phyloP scores from a whole-genome alignment of 2,888 invertebrate species.

The Mactromeris polynyma region DNA sequence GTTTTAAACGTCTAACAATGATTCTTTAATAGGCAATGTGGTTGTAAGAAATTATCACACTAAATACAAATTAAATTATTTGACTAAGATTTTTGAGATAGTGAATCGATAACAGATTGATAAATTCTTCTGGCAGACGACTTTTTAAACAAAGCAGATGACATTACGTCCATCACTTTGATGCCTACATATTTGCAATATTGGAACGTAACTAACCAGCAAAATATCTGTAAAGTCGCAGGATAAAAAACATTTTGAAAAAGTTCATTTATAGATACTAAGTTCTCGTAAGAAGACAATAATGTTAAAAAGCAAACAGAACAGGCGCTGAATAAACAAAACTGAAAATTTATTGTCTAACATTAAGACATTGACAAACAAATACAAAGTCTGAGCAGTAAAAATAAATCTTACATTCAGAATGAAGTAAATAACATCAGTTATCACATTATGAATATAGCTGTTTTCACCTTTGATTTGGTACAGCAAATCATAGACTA shows the following conservation, averaged over 20 bases:
- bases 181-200: background rate
- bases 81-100: constrained; percentile 22
- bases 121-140: background rate
- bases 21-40: constrained; percentile 30
- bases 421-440: background rate
- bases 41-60: constrained; percentile 21
- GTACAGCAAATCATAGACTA: background rate
- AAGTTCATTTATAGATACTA: constrained; percentile 1
- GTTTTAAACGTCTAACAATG: background rate
- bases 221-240: constrained; percentile 4
- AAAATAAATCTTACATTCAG: background rate
- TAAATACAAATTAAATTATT: constrained; percentile 25
- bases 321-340: constrained; percentile 1
- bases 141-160: background rate
- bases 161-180: constrained; percentile 14
- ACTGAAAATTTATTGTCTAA: constrained; percentile 31
- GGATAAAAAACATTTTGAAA: background rate
- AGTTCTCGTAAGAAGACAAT: constrained; percentile 5
- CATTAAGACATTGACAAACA: constrained; percentile 40
- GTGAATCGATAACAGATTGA: background rate
- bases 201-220: background rate
- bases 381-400: constrained; percentile 19
- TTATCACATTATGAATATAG: background rate
- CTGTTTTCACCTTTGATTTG: background rate
- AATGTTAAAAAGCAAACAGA: constrained; percentile 33